phyloP scores from a whole-genome alignment of 2,888 invertebrate species.

The Hirtodrosophila confusa region DNA sequence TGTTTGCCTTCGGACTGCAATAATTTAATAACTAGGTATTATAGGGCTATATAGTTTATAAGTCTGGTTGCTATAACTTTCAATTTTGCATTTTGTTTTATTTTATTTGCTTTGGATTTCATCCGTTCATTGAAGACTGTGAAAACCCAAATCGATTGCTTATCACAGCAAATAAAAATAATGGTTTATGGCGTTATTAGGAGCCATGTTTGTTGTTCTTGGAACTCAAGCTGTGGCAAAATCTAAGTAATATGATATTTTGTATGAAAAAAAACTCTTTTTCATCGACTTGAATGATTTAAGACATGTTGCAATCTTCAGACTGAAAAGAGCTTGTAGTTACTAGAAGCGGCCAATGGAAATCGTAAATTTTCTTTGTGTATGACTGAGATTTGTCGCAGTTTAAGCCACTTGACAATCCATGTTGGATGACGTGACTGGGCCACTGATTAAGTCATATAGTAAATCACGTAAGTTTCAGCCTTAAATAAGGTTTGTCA shows the following conservation, averaged over 20 bases:
- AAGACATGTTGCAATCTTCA: constrained; percentile 12
- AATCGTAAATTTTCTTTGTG: constrained; percentile 27
- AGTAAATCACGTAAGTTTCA: not conserved
- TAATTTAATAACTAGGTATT: constrained; percentile 21
- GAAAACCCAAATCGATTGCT: constrained; percentile 36
- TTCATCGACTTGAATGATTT: constrained; percentile 35
- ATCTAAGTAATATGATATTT: not conserved
- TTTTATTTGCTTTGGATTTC: constrained; percentile 33
- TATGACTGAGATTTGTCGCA: constrained; percentile 38
- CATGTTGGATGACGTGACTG: not conserved
- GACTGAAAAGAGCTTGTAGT: not conserved
- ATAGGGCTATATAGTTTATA: constrained; percentile 29
- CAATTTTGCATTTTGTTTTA: constrained; percentile 16
- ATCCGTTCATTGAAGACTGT: constrained; percentile 41
- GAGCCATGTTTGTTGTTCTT: constrained; percentile 22
- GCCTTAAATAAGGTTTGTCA: not conserved
- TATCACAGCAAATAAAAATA: constrained; percentile 29
- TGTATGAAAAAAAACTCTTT: not conserved
- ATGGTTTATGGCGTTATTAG: constrained; percentile 33
- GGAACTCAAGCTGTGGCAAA: not conserved
- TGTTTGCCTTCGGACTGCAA: constrained; percentile 14
- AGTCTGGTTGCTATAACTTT: constrained; percentile 22
- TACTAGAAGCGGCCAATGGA: not conserved
- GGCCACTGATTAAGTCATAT: not conserved
- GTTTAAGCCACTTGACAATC: not conserved